Percentiles rank a stretch among this genome's conserved stretches.
Evolutionary conservation across 2,797 vertebrate genomes (phyloP).

Genomic region (Takifugu rubripes): DNA sequence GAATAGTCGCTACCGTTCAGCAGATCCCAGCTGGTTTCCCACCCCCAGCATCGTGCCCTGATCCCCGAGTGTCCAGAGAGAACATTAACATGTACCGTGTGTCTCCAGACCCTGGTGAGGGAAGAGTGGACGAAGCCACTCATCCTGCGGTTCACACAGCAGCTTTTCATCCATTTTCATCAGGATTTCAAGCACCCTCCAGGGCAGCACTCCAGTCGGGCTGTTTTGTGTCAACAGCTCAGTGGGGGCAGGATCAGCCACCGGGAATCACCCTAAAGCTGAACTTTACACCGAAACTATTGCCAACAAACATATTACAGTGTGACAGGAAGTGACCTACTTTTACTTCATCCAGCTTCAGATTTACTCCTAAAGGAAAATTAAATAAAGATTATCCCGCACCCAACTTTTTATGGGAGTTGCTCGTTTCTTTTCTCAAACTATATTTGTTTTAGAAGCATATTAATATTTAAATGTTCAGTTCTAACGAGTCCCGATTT

Average conservation of each 20-base stretch:
- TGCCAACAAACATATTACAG: conserved; percentile 9
- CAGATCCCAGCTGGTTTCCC: too few species aligned
- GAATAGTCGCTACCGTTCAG: too few species aligned
- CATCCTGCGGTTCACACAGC: background rate
- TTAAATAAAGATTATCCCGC: too few species aligned
- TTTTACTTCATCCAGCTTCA: conserved; percentile 2
- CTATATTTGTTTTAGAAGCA: too few species aligned
- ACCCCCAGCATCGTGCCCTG: background rate
- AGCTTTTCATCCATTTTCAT: conserved; percentile 32
- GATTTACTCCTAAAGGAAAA: background rate
- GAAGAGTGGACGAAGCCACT: conserved; percentile 29
- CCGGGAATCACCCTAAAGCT: conserved; percentile 28
- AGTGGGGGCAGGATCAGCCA: conserved; percentile 24
- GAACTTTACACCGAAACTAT: conserved; percentile 36
- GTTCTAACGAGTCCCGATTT: background rate
- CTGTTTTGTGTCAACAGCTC: conserved; percentile 33
- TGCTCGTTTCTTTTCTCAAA: too few species aligned
- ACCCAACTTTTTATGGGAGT: too few species aligned
- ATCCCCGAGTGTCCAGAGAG: background rate
- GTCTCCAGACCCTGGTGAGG: too few species aligned
- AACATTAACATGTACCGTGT: conserved; percentile 24
- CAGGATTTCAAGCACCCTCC: conserved; percentile 28
- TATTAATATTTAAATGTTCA: too few species aligned
- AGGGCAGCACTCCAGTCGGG: conserved; percentile 29
- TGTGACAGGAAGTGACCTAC: background rate